A percentile compares a stretch with the other conserved stretches of the same genome.
These are phyloP conservation scores for Camponotus pennsylvanicus DNA, from an alignment of 1,140 invertebrate genomes.

Conservation along the genomic window DNA sequence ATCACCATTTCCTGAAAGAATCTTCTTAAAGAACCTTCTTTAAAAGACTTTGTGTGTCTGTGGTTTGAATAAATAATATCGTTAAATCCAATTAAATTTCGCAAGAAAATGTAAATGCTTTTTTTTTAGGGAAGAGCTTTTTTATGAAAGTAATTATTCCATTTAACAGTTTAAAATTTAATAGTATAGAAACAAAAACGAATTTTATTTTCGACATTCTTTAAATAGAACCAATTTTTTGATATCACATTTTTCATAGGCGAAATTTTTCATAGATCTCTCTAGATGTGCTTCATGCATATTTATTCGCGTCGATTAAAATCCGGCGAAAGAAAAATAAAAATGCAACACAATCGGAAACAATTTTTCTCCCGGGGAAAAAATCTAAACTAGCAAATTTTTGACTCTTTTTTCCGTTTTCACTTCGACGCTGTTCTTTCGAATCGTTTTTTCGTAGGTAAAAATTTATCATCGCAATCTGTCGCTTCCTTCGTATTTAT, in stretches of 20 bases:
- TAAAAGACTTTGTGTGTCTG: constrained; percentile 13
- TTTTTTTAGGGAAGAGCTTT: neutral
- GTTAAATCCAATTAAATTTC: constrained; percentile 51
- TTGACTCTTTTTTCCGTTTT: constrained; percentile 12
- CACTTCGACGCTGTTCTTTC: constrained; percentile 2
- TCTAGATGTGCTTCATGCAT: constrained; percentile 49
- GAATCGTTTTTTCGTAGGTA: constrained; percentile 16
- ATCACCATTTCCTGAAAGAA: constrained; percentile 40
- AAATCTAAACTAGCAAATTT: constrained; percentile 13
- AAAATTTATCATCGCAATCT: constrained; percentile 49
- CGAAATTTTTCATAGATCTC: constrained; percentile 37
- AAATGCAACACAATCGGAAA: constrained; percentile 43
- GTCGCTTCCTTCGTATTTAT: constrained; percentile 30
- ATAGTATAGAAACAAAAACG: neutral
- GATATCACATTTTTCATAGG: neutral
- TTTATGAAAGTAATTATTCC: constrained; percentile 30
- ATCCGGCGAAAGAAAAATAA: constrained; percentile 43
- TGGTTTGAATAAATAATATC: constrained; percentile 49
- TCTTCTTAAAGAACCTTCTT: constrained; percentile 3
- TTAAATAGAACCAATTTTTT: constrained; percentile 26
- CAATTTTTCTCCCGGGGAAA: constrained; percentile 37
- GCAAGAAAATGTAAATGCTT: constrained; percentile 12
- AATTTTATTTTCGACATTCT: neutral
- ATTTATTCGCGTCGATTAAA: constrained; percentile 55
- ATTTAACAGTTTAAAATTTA: neutral